A percentile compares a stretch with the other conserved stretches of the same genome.
Evolutionary conservation across 2,888 invertebrate genomes (phyloP).

Genomic region (Tridacna crocea): DNA sequence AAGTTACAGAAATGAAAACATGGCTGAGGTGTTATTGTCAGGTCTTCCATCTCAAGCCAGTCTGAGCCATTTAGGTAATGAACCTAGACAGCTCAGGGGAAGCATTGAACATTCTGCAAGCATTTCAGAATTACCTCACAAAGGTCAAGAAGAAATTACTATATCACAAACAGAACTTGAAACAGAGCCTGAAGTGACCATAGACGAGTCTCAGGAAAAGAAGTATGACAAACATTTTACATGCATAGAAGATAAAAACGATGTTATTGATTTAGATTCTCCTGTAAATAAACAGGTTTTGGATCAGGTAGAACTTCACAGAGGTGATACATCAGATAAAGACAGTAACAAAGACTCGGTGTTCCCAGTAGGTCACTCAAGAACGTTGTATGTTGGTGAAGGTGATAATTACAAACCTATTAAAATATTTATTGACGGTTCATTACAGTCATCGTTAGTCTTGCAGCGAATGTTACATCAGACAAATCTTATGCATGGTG

Average conservation of each 20-base stretch:
- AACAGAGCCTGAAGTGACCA: background rate
- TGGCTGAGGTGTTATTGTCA: too few species aligned
- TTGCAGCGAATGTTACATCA: conserved; percentile 41
- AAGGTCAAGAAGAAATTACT: too few species aligned
- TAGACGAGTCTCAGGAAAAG: too few species aligned
- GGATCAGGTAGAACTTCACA: background rate
- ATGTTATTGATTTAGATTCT: too few species aligned
- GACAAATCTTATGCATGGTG: background rate
- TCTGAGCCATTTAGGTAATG: too few species aligned
- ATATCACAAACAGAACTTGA: background rate
- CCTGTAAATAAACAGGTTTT: too few species aligned
- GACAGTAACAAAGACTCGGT: background rate
- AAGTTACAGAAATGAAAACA: too few species aligned
- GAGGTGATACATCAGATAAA: background rate
- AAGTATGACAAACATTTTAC: too few species aligned
- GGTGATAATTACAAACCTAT: conserved; percentile 53
- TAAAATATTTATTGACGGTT: conserved; percentile 54
- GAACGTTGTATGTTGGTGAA: conserved; percentile 47
- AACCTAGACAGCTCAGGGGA: too few species aligned
- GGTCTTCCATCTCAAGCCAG: too few species aligned
- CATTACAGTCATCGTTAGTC: conserved; percentile 50
- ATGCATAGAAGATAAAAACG: too few species aligned
- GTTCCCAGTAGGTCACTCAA: background rate
- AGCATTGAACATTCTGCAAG: background rate
- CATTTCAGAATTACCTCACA: background rate